A percentile compares a stretch with the other conserved stretches of the same genome.
These are phyloP conservation scores for Drosophila limbata DNA, from an alignment of 2,888 invertebrate genomes.

Conservation along the genomic window DNA sequence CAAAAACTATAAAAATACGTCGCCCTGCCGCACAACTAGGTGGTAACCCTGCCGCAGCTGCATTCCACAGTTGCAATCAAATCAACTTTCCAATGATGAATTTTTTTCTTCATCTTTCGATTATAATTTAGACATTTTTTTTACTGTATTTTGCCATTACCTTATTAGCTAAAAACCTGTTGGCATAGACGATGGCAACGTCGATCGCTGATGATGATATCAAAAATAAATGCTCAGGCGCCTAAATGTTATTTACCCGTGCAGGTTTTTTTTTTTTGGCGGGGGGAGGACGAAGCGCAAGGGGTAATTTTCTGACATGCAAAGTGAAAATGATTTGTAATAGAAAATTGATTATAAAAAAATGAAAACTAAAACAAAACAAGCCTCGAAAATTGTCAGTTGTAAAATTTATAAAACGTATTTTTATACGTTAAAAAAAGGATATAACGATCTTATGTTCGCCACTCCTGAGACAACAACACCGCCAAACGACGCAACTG, in stretches of 20 bases:
- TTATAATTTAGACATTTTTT: constrained; percentile 64
- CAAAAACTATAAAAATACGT: constrained; percentile 50
- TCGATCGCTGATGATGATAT: constrained; percentile 35
- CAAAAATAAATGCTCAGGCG: constrained; percentile 47
- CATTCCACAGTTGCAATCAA: constrained; percentile 77
- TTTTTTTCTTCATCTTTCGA: constrained; percentile 62
- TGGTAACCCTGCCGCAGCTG: constrained; percentile 67
- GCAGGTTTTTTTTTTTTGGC: neutral
- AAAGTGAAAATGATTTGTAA: constrained; percentile 66
- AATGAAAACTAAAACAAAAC: constrained; percentile 22
- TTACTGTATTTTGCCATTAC: constrained; percentile 52
- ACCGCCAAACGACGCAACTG: constrained; percentile 2
- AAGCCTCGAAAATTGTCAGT: constrained; percentile 17
- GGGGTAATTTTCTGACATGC: constrained; percentile 41
- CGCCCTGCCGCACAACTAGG: constrained; percentile 77
- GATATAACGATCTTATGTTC: constrained; percentile 3
- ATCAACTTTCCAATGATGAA: constrained; percentile 83
- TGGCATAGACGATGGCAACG: constrained; percentile 30
- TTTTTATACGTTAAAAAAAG: too few relatives aligned
- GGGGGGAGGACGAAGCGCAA: neutral
- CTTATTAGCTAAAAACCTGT: constrained; percentile 74
- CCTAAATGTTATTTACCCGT: constrained; percentile 48
- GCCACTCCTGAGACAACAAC: neutral
- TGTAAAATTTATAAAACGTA: constrained; percentile 2
- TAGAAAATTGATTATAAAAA: constrained; percentile 21